These are phyloP conservation scores for Daubentonia madagascariensis DNA, from an alignment of 2,113 vertebrate genomes.

Conservation along the genomic window DNA sequence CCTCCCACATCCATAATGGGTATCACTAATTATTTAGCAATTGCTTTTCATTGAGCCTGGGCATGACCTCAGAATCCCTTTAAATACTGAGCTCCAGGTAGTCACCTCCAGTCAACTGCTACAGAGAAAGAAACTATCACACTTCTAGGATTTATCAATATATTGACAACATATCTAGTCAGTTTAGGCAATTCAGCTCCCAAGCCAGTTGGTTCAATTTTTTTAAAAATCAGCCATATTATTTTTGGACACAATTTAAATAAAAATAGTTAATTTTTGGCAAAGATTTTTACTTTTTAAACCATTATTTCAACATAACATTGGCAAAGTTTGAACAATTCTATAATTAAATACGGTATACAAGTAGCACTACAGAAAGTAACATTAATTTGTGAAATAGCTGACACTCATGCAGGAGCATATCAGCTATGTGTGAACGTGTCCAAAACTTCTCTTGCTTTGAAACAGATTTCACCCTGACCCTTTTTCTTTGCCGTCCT, in stretches of 20 bases:
- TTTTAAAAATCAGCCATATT: neutral
- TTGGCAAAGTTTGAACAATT: neutral
- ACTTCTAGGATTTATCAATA: neutral
- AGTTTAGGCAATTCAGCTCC: neutral
- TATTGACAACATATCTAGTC: neutral
- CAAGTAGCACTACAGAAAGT: neutral
- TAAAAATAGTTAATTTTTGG: neutral
- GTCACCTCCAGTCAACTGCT: neutral
- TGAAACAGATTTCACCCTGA: slow-evolving; percentile 43
- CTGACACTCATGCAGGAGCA: neutral
- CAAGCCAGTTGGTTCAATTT: neutral
- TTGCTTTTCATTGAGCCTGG: neutral
- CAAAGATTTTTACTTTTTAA: slow-evolving; percentile 15
- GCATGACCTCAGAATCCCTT: neutral
- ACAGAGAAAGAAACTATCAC: neutral
- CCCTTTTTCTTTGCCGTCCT: slow-evolving; percentile 2
- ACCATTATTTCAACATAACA: neutral
- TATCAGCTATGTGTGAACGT: neutral
- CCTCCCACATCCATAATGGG: neutral
- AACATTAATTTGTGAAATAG: neutral
- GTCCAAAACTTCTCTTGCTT: neutral
- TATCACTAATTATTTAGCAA: neutral
- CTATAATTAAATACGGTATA: neutral
- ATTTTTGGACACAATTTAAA: neutral
- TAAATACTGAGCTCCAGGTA: neutral